Evolutionary conservation across 1,140 invertebrate genomes (phyloP), one percentile per base, ranked within the genome.

Genomic region (Drosophila saltans): DNA sequence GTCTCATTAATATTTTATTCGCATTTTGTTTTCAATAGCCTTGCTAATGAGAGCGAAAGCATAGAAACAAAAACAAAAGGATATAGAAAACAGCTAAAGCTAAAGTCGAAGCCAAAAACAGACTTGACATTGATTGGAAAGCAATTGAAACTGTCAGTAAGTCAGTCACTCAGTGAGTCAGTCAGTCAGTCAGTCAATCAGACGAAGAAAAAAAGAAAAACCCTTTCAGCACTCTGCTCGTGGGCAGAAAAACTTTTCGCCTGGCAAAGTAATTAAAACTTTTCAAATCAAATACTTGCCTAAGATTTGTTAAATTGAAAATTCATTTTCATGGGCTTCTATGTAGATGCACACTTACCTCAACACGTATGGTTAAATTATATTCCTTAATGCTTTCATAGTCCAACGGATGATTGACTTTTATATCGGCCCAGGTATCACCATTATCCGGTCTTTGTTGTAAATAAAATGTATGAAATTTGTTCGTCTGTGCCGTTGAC

Each of bases 381-480:
- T 98, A 99, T 92, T 98, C 97, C 93, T 97, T 97, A 92, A 98
- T 98, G 80, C 95, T 97, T 92, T 98, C 98, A 92, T 97, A 99
- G 93, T 99, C 98, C 77, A 99, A 93, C 11, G 97, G 97, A 94
- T 98, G 97, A 94, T 99, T 98, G 71, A 98, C 97, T 94, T 98
- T 97, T 92, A 98, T 97, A 91, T 98, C 97, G 9, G 97, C 97
- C 97, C 97, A 98, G 75, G 97, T 98, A 77, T 96, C 96, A 30
- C 96, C 96, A 91, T 97, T 97, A 80, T 98, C 97, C 43, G 95
- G 95, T 88, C 97, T 94, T 94, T 98, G 97, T 95, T 98, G 97
- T 71, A 98, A 94, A 93, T 98, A 98, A 93, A 98, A 98, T 55
- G 97, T 98, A 92, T 99, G 97, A 93, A 96, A 97, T 93, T 98